Evolutionary conservation across 2,113 vertebrate genomes (phyloP).

Genomic region (Laticauda colubrina): DNA sequence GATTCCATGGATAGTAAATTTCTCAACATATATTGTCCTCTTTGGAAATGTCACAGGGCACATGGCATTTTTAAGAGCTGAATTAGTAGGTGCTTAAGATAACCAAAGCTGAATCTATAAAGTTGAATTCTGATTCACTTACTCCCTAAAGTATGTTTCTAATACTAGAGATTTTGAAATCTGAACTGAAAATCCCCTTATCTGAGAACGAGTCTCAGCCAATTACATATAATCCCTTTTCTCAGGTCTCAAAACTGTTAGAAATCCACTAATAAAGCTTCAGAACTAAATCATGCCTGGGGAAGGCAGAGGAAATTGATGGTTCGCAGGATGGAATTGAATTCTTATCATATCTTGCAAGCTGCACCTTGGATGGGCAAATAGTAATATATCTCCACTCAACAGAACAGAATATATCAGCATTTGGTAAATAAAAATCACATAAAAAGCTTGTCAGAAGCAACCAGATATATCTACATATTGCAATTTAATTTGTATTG

Average conservation of each 20-base stretch:
- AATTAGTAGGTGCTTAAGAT: not conserved
- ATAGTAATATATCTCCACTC: not conserved
- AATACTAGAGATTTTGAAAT: not conserved
- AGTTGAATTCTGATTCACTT: not conserved
- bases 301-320: not conserved
- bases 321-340: not conserved
- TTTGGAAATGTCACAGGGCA: conserved; percentile 29
- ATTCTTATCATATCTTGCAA: not conserved
- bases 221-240: not conserved
- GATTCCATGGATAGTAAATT: conserved; percentile 41
- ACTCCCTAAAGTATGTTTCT: not conserved
- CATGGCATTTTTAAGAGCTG: conserved; percentile 32
- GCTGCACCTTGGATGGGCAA: not conserved
- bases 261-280: not conserved
- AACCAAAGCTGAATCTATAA: not conserved
- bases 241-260: not conserved
- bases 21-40: conserved; percentile 19
- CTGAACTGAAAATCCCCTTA: not conserved
- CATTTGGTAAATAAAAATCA: not conserved
- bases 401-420: not conserved
- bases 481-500: not conserved
- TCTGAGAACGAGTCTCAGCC: not conserved
- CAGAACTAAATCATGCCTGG: not conserved
- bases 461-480: not conserved
- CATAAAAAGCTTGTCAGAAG: not conserved